phyloP scores from a whole-genome alignment of 2,888 invertebrate genomes.

The Brachypalpus laphriformis region DNA sequence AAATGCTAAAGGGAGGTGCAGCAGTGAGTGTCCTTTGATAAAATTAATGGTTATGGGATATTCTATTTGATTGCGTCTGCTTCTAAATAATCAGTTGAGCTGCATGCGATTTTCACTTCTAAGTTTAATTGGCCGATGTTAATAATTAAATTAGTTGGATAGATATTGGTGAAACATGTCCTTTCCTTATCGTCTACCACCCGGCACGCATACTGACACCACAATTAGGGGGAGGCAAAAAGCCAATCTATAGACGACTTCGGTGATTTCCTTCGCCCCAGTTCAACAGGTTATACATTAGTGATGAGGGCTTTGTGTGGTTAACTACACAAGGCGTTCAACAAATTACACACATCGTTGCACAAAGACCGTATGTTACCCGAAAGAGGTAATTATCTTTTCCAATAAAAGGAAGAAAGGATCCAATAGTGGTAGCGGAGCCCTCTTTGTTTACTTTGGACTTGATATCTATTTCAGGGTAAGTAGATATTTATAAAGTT shows the following conservation, averaged over 20 bases:
- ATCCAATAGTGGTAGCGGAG: not conserved
- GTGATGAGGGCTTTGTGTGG: conserved; percentile 10
- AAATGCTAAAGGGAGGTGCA: not conserved
- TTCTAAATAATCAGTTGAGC: conserved; percentile 7
- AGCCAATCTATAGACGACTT: not conserved
- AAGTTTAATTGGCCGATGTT: conserved; percentile 14
- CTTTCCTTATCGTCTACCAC: conserved; percentile 1
- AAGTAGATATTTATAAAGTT: not conserved
- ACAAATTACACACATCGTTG: conserved; percentile 10
- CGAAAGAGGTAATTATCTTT: conserved; percentile 8
- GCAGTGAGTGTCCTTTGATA: not conserved
- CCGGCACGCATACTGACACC: not conserved
- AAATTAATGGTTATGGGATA: conserved; percentile 19
- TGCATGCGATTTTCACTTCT: not conserved
- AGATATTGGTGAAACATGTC: not conserved
- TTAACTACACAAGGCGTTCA: not conserved
- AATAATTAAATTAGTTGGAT: conserved; percentile 22
- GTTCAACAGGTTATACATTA: conserved; percentile 25
- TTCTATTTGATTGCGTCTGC: conserved; percentile 27
- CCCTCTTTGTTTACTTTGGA: not conserved
- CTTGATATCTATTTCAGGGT: not conserved
- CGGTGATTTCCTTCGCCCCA: not conserved
- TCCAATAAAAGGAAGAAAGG: not conserved
- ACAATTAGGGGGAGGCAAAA: not conserved
- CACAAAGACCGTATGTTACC: not conserved